Evolutionary conservation across 2,888 invertebrate species (phyloP).

Genomic region (Anticlea derivata): DNA sequence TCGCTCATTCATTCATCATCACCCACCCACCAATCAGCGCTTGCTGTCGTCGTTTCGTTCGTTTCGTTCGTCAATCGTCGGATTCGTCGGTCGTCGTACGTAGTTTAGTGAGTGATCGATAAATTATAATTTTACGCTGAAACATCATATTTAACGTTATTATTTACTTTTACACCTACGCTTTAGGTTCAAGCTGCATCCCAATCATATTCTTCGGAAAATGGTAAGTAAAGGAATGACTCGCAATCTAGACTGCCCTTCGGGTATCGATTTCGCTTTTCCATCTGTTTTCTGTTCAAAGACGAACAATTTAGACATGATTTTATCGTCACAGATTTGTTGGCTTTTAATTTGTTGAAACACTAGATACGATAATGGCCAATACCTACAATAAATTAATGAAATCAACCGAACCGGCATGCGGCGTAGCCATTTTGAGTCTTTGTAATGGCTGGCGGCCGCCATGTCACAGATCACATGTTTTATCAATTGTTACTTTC

Average conservation of each 20-base stretch:
- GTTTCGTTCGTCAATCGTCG: no score
- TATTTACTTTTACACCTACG: background rate
- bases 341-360: background rate
- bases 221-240: slow-evolving; percentile 46
- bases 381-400: background rate
- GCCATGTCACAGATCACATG: slow-evolving; percentile 74
- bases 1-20: slow-evolving; percentile 12
- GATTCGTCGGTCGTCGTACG: background rate
- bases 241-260: background rate
- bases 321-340: no score
- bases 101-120: background rate
- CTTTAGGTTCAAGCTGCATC: slow-evolving; percentile 30
- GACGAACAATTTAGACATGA: no score
- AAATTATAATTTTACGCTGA: no score
- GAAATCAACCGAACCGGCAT: slow-evolving; percentile 51
- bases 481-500: slow-evolving; percentile 28
- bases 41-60: no score
- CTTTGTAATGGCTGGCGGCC: slow-evolving; percentile 60
- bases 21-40: no score
- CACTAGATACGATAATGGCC: background rate
- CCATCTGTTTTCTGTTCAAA: background rate
- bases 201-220: slow-evolving; percentile 35
- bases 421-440: slow-evolving; percentile 74
- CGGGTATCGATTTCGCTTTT: slow-evolving; percentile 12
- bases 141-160: background rate